A percentile compares a stretch with the other conserved stretches of the same genome.
phyloP scores from a whole-genome alignment of 2,888 invertebrate genomes.

The Aspidapion aeneum region DNA sequence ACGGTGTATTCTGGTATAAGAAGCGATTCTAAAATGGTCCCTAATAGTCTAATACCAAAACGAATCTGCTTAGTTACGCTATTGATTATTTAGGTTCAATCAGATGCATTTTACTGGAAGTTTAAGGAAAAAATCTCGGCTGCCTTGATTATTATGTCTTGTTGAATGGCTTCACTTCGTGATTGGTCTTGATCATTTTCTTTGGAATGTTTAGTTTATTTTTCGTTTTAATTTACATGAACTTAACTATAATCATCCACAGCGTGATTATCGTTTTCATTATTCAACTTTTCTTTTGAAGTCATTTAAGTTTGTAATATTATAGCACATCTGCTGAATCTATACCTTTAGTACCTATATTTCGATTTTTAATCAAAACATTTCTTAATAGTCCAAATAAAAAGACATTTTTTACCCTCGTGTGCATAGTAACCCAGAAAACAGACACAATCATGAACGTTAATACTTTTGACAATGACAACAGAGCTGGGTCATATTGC shows the following conservation, averaged over 20 bases:
- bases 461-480: too few species aligned
- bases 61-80: constrained; percentile 15
- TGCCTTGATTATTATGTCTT: background rate
- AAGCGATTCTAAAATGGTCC: background rate
- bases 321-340: too few species aligned
- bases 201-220: background rate
- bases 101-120: background rate
- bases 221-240: background rate
- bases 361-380: too few species aligned
- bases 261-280: background rate
- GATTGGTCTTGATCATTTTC: background rate
- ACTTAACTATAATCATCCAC: background rate
- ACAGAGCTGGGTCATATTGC: too few species aligned
- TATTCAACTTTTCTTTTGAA: background rate
- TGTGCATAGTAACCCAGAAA: too few species aligned
- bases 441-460: too few species aligned
- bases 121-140: background rate
- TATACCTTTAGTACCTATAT: too few species aligned
- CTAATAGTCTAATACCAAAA: constrained; percentile 4
- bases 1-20: too few species aligned
- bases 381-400: too few species aligned
- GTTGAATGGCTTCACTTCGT: background rate
- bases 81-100: constrained; percentile 7
- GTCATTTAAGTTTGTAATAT: too few species aligned
- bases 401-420: too few species aligned